Percentiles rank a stretch among this genome's conserved stretches.
phyloP scores from a whole-genome alignment of 2,888 invertebrate genomes.

The Morpho achilles region DNA sequence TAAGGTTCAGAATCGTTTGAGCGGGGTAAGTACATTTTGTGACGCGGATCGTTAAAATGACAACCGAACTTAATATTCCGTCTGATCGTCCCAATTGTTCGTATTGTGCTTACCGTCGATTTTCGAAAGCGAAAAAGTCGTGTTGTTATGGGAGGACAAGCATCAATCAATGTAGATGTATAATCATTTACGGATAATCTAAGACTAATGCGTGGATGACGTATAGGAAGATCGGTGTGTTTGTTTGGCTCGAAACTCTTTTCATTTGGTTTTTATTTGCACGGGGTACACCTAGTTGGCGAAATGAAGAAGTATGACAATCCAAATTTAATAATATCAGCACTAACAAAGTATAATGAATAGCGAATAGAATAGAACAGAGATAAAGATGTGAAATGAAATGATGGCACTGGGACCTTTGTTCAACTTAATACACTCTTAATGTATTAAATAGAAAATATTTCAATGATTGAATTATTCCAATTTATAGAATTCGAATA shows the following conservation, averaged over 20 bases:
- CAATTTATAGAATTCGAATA: no score
- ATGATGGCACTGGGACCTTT: no score
- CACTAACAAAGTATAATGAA: no score
- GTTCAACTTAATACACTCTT: no score
- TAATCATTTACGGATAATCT: constrained; percentile 25
- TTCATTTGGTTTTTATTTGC: neutral
- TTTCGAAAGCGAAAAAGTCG: constrained; percentile 60
- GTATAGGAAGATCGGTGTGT: constrained; percentile 38
- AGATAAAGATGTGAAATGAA: no score
- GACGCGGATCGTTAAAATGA: constrained; percentile 72
- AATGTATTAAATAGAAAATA: no score
- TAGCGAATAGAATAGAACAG: no score
- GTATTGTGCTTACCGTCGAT: constrained; percentile 70
- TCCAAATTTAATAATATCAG: no score
- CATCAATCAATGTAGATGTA: constrained; percentile 58
- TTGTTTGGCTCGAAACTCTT: neutral
- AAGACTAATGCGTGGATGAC: constrained; percentile 48
- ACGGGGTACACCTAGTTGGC: no score
- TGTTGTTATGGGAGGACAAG: constrained; percentile 49
- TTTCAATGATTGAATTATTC: no score
- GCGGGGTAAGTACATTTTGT: constrained; percentile 24
- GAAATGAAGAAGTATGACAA: no score
- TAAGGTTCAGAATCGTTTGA: constrained; percentile 30
- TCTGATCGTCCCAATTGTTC: constrained; percentile 78
- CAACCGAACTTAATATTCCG: constrained; percentile 77